Base-by-base conservation (phyloP, 2,888 invertebrate genomes). In the Tetheella fluctuosa region DNA sequence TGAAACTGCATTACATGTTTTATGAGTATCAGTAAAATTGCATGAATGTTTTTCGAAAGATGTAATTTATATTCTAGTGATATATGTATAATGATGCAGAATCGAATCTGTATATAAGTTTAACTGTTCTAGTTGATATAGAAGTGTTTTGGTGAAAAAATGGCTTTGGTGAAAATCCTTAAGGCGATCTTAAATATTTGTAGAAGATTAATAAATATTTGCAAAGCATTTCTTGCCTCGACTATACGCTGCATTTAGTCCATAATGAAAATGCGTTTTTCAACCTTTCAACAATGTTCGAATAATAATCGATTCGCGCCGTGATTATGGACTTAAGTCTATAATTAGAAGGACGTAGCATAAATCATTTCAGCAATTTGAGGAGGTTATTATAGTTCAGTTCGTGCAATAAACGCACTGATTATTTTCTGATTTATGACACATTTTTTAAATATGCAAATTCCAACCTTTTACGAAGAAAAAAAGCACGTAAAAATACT, bases 341-440 rank as follows among this genome's bases (percentile, higher is more conserved):
- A 55, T 64, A 67, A 70, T 70, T 68, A 71, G 57, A 56, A 30
- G 57, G 28, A 2, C 28, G 25, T 17, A 30, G 17, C 61, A 72
- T 74, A 72, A 74, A 80, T 73, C 65, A 71, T 69, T 69, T 57
- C 20, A 60, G 59, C 64, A 68, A 70, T 72, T 65, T 42, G 62
- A 59, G 20, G 17, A 59, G 65, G 64, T 64, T 65, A 64, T 64
- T 70, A n/a, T n/a, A n/a, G 64, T 62, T 64, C 62, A 64, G 68
- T 73, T 71, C 69, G 69, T 68, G 25, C 39, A 62, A 54, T 30
- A 58, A 61, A 64, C 37, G 28, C 37, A 52, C 34, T 60, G 59
- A 64, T 67, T 64, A 59, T 57, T 54, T 54, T 54, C 34, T 55
- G 39, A 67, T 60, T 59, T 52, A 60, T 42, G 59, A 58, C 59